These are phyloP conservation scores for Jacana jacana DNA, from an alignment of 2,113 vertebrate species.

Conservation along the genomic window DNA sequence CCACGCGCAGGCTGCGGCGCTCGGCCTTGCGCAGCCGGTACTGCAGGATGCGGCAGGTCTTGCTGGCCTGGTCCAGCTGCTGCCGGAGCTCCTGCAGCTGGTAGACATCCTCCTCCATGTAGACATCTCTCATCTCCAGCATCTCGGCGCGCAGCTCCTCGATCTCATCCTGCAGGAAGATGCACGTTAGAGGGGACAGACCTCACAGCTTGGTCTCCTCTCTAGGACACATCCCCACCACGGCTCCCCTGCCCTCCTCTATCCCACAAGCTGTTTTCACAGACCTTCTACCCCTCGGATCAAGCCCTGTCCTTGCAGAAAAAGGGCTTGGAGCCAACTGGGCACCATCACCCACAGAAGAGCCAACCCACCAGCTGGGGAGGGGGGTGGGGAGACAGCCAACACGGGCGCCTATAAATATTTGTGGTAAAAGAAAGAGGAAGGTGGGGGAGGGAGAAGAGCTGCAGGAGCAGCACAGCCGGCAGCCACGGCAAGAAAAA, in stretches of 20 bases:
- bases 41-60: conserved; percentile 97
- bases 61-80: conserved; percentile 96
- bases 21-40: conserved; percentile 95
- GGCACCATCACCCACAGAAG: neutral
- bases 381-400: fast-evolving
- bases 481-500: neutral
- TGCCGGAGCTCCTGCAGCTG: conserved; percentile 96
- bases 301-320: neutral
- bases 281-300: neutral
- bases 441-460: conserved; percentile 55
- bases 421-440: conserved; percentile 23
- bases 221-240: fast-evolving
- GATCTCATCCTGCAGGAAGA: conserved; percentile 86
- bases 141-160: conserved; percentile 97
- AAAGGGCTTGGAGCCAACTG: neutral
- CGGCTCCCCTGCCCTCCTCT: neutral
- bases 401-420: neutral
- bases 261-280: neutral
- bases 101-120: conserved; percentile 97
- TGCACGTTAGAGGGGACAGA: fast-evolving
- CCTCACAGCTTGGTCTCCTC: fast-evolving
- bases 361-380: neutral
- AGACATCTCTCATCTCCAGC: conserved; percentile 98
- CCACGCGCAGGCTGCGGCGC: conserved; percentile 92
- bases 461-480: conserved; percentile 3